Evolutionary conservation across 2,797 vertebrate genomes (phyloP).

Genomic region (Huso huso): DNA sequence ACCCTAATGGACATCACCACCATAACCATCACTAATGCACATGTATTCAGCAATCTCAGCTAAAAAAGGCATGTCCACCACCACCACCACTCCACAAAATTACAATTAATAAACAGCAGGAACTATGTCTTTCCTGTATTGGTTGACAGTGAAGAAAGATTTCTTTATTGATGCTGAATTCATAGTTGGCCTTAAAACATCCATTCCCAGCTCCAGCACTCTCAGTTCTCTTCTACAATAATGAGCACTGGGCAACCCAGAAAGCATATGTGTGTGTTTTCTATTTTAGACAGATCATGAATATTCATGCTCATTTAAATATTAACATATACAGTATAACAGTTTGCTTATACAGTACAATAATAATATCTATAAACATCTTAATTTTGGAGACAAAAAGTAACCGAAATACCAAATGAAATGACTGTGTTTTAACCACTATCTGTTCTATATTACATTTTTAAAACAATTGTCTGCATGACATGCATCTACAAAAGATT

Average conservation of each 20-base stretch:
- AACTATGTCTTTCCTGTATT: slow-evolving; percentile 4
- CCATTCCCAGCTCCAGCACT: slow-evolving; percentile 17
- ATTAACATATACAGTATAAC: no score
- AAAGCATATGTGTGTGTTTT: not conserved
- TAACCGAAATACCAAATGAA: no score
- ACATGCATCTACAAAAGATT: no score
- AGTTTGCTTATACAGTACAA: no score
- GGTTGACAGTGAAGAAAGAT: slow-evolving; percentile 12
- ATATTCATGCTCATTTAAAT: no score
- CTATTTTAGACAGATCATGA: no score
- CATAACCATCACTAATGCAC: slow-evolving; percentile 25
- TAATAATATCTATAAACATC: not conserved
- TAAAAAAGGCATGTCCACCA: not conserved
- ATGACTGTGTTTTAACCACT: no score
- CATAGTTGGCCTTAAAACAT: slow-evolving; percentile 12
- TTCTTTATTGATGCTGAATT: slow-evolving; percentile 17
- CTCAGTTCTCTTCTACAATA: slow-evolving; percentile 11
- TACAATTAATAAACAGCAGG: slow-evolving; percentile 12
- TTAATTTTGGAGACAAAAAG: no score
- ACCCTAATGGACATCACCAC: slow-evolving; percentile 26
- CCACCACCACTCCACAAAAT: slow-evolving; percentile 8
- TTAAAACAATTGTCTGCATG: no score
- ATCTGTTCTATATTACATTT: no score
- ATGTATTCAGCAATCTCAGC: slow-evolving; percentile 17
- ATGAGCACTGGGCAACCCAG: slow-evolving; percentile 17